Base-by-base conservation (phyloP, 2,888 invertebrate species). In the Heliconius aoede region DNA sequence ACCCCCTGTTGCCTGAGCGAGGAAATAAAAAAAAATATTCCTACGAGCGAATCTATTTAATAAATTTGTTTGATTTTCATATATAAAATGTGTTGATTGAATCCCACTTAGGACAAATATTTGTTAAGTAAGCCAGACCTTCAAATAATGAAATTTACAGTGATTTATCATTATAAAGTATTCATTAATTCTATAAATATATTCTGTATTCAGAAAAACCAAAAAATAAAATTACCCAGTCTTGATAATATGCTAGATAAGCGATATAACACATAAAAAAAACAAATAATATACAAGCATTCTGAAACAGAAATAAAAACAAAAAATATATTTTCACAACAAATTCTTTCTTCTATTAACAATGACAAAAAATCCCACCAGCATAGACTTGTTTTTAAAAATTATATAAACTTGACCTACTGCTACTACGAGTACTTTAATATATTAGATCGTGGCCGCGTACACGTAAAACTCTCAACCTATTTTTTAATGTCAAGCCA, bases 391-490 rank as follows among this genome's bases (percentile, higher is more conserved):
- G 51, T 51, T 69, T 69, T 51, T 28, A n/a, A 26, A 67, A 28
- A 51, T 9, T n/a, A 69, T n/a, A 13, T 68, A 55, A 30, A 51
- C 68, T 61, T 60, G 72, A 72, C 60, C 72, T 72, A 60, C 21
- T 60, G 36, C 13, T 72, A 60, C 21, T 61, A 72, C n/a, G n/a
- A n/a, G n/a, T n/a, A n/a, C 26, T 72, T 72, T 26, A 72, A 36
- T 61, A 61, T 72, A 72, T 69, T 69, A 69, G 68, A 69, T 69
- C 51, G 68, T 28, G 68, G 68, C 68, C 68, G 68, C 51, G n/a
- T 69, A 30, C 21, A 69, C 36, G 64, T 51, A 51, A 55, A 51
- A 21, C 68, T n/a, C 68, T 69, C 51, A 69, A 69, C 68, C 68
- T 55, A 69, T 55, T 69, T 69, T 69, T 69, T 69, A 69, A 69